Percentiles rank a stretch among this genome's conserved stretches.
Conservation (phyloP, 2,888 invertebrate genomes). For the Agrotis clavis region DNA sequence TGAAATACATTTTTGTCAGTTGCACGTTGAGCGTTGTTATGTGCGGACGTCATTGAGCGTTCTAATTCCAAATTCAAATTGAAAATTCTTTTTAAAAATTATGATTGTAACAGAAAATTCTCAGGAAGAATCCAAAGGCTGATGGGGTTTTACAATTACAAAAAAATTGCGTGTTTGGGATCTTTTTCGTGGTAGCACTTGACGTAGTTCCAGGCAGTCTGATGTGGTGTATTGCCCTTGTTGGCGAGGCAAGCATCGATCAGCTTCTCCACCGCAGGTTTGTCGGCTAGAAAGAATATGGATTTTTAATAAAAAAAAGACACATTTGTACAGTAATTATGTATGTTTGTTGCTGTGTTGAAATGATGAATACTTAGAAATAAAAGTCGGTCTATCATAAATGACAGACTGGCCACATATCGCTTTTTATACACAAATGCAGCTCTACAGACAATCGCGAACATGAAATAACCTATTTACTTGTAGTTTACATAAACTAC, state of each 20-base stretch:
- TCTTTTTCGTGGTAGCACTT: constrained; percentile 90
- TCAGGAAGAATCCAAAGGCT: constrained; percentile 54
- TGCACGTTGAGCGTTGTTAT: constrained; percentile 5
- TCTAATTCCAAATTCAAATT: constrained; percentile 32
- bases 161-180: constrained; percentile 88
- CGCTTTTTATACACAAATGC: no score
- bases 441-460: no score
- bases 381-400: no score
- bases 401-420: no score
- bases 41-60: constrained; percentile 32
- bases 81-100: constrained; percentile 16
- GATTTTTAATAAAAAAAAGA: no score
- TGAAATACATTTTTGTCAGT: constrained; percentile 20
- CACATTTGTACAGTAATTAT: no score
- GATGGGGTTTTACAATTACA: constrained; percentile 72
- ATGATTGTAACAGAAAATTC: constrained; percentile 54
- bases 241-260: constrained; percentile 87
- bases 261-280: constrained; percentile 84
- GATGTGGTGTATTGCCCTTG: constrained; percentile 87
- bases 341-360: no score
- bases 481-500: no score
- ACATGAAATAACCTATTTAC: no score
- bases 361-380: no score
- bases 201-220: constrained; percentile 90
- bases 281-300: constrained; percentile 80